Base-by-base conservation (phyloP, 2,797 vertebrate genomes). In the Enteromius trimaculatus region DNA sequence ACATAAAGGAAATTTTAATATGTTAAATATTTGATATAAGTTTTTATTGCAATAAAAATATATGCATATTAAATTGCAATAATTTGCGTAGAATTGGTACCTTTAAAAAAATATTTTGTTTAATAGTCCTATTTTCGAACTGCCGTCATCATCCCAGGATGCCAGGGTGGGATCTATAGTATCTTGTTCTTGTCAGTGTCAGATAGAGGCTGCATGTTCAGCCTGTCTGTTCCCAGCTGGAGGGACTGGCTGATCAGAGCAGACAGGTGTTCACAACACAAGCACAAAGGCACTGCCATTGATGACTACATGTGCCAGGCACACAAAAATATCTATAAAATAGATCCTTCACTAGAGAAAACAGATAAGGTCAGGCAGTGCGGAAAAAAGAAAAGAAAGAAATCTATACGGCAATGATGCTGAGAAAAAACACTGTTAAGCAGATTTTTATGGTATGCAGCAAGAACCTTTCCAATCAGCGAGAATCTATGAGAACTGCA, bases 281-380 rank as follows among this genome's bases (percentile, higher is more conserved):
- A 94, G 94, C 94, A 93, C 93, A 93, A 92, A 92, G 88, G 90
- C 88, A 87, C 90, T 93, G 87, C 83, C 91, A 89, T 94, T 90
- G 79, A 94, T 93, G 93, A 89, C 90, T 92, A 93, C 93, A 93
- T 90, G 88, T 87, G 19, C 92, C 91, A 90, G 90, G 92, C 92
- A 92, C 92, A 89, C 91, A 89, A 86, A 88, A 93, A 94, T 92
- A 93, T 95, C 94, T 90, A 94, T 95, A 93, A 92, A 93, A 95
- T 94, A 92, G 93, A 95, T 95, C 92, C 92, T 86, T 87, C 90
- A 85, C 31, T 85, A 82, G 88, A 91, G 93, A 92, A 93, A 94
- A 92, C 90, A 92, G 93, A 92, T 92, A 90, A 90, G 88, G 88
- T 91, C 92, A 92, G 3, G 72, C 89, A 91, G 80, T 62, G 68